A percentile compares a stretch with the other conserved stretches of the same genome.
Evolutionary conservation across 2,888 invertebrate genomes (phyloP).

Genomic region (Dugesia japonica): DNA sequence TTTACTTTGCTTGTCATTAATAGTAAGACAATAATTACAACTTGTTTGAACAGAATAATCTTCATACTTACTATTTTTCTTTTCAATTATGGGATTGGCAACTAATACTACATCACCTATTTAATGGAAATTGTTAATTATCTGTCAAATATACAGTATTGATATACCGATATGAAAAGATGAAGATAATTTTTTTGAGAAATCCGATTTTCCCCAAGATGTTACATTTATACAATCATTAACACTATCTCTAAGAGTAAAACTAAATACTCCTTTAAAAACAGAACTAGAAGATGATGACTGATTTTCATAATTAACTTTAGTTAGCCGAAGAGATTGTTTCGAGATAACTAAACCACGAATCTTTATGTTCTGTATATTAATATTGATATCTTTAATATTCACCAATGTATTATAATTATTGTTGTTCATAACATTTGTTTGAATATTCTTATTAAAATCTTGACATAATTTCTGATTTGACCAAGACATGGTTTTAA

Average conservation of each 20-base stretch:
- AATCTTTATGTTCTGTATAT: neutral
- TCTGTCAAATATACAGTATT: too few relatives aligned
- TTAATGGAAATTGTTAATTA: too few relatives aligned
- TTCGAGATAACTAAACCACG: neutral
- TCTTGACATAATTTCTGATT: too few relatives aligned
- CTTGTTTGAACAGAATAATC: constrained; percentile 14
- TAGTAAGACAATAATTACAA: neutral
- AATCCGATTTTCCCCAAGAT: constrained; percentile 17
- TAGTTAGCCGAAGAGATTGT: neutral
- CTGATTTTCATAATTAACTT: neutral
- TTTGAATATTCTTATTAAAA: too few relatives aligned
- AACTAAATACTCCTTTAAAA: constrained; percentile 20
- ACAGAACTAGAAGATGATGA: neutral
- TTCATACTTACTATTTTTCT: constrained; percentile 21
- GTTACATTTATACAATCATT: constrained; percentile 26
- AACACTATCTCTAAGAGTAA: constrained; percentile 23
- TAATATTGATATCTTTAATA: neutral
- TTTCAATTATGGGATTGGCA: constrained; percentile 20
- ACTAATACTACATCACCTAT: constrained; percentile 25
- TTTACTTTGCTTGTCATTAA: constrained; percentile 24
- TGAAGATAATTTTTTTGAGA: neutral
- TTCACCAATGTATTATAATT: neutral
- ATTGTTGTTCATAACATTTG: too few relatives aligned
- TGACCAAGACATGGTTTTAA: too few relatives aligned
- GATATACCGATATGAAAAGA: constrained; percentile 24